These are phyloP conservation scores for Protobothrops flavoviridis DNA, from an alignment of 2,113 vertebrate genomes.

Conservation along the genomic window DNA sequence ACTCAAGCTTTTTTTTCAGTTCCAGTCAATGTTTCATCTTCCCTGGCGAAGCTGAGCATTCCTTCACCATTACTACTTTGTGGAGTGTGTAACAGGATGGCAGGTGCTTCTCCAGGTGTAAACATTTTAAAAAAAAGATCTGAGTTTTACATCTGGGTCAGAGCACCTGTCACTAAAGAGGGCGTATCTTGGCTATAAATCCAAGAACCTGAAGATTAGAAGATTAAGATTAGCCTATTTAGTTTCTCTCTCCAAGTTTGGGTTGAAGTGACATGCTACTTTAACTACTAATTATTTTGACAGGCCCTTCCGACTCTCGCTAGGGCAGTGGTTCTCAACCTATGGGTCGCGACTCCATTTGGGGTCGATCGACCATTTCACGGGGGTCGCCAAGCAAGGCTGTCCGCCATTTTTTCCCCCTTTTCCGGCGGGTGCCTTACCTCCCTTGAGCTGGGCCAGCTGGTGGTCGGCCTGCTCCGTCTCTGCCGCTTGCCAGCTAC, in stretches of 20 bases:
- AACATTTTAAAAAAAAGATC: neutral
- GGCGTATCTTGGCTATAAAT: neutral
- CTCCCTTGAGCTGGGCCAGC: no score
- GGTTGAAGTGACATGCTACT: neutral
- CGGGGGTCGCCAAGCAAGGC: no score
- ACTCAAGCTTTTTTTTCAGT: rapidly evolving
- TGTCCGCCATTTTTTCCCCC: no score
- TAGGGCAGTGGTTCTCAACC: neutral
- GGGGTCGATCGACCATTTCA: no score
- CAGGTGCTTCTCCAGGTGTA: neutral
- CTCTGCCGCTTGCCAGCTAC: no score
- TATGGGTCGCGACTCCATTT: no score
- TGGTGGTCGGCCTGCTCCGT: no score
- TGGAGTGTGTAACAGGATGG: neutral
- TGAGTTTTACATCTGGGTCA: neutral
- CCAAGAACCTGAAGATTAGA: neutral
- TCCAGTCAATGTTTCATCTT: rapidly evolving
- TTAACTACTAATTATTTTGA: neutral
- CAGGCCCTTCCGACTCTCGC: neutral
- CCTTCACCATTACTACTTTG: neutral
- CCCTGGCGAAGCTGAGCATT: neutral
- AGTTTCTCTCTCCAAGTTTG: rapidly evolving
- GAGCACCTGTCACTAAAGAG: rapidly evolving
- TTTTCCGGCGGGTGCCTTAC: no score
- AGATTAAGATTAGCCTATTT: rapidly evolving